phyloP scores from a whole-genome alignment of 2,113 vertebrate species.

The Corythornis madagascariensis region DNA sequence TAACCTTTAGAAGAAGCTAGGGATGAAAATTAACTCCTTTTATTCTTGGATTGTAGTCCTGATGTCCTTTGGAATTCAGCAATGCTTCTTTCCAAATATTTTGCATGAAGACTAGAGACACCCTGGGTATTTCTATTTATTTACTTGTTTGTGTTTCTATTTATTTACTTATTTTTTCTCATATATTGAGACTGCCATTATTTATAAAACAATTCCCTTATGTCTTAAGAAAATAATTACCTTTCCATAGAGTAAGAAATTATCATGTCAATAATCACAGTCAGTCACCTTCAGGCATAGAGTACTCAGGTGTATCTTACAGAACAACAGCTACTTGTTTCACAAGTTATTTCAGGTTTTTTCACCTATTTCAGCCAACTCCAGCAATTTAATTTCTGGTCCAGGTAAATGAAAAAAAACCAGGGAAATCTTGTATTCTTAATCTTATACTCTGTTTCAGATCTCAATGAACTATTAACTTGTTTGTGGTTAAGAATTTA shows the following conservation, averaged over 20 bases:
- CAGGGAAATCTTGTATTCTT: not conserved
- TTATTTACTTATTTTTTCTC: not conserved
- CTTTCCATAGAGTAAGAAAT: not conserved
- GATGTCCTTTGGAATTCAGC: not conserved
- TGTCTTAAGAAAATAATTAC: not conserved
- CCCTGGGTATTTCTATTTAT: not conserved
- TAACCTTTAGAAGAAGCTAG: not conserved
- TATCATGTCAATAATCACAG: not conserved
- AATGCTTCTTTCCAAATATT: not conserved
- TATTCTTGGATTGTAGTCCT: not conserved
- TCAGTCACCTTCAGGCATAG: not conserved
- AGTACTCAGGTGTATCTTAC: not conserved
- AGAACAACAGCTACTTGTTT: not conserved
- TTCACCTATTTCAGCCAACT: not conserved
- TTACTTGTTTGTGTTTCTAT: not conserved
- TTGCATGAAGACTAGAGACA: not conserved
- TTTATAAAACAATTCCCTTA: not conserved
- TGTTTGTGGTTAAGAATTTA: not conserved
- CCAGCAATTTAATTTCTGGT: not conserved
- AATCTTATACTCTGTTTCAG: not conserved
- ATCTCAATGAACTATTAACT: not conserved
- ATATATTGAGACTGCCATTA: not conserved
- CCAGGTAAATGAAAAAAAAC: not conserved
- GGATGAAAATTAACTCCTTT: not conserved
- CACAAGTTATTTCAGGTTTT: not conserved